Evolutionary conservation across 2,113 vertebrate genomes (phyloP), one percentile per base, ranked within the genome.

Genomic region (Xiphias gladius): DNA sequence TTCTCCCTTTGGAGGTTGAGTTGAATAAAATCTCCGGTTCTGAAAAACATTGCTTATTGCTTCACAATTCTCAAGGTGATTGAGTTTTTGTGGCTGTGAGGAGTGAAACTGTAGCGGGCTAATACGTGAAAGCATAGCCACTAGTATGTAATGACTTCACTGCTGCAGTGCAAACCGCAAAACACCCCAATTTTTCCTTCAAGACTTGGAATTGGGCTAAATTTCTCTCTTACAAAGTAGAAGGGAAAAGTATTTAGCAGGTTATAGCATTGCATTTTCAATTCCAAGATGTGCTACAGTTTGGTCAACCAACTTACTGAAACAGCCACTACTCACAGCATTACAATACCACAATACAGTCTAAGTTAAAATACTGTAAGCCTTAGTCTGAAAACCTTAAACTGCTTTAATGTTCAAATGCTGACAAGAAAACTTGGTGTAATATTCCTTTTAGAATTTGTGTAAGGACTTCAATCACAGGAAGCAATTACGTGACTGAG

Each of bases 81-180:
- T 58, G 57, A 8, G 57, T 58, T 28, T 52, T 24, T 68, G 61
- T 35, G 64, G 1, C 39, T 48, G 62, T 26, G 55, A 63, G 30
- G 48, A 41, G 67, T 72, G 41, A 85, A 69, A 78, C 35, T 43
- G 7, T 17, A 5, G 14, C 11, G 37, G 46, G 70, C n/a, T 64
- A 26, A 73, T 57, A 71, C 30, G 73, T 78, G 39, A 84, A 72
- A 70, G 75, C 58, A 41, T 0, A 59, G 76, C 43, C 39, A 7
- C 76, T 30, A 74, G 75, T 74, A 74, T 78, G 73, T n/a, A 39
- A 70, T 87, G 75, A 86, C 72, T 83, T 89, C 77, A 79, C 69
- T 37, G 26, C 52, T 81, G 67, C 46, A 61, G 72, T 55, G 54
- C 28, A 81, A 85, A 87, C 77, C 87, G 70, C 76, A 73, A 67